Evolutionary conservation across 92 coral and sea anemone genomes (phyloP).

Genomic region (Zoanthus gigantus): DNA sequence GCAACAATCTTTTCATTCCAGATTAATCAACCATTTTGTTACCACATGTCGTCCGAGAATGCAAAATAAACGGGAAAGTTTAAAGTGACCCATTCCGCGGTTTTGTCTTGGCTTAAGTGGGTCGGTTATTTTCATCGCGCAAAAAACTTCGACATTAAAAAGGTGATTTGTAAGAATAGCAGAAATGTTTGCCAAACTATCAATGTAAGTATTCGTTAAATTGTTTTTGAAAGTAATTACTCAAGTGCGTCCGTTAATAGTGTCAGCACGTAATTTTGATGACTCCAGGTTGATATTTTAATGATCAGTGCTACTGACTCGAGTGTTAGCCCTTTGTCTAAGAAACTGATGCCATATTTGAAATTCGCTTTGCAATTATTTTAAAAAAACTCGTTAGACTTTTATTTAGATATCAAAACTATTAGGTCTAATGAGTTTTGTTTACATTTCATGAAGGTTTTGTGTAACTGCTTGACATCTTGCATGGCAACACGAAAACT

Average conservation of each 20-base stretch:
- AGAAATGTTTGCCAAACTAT: background rate
- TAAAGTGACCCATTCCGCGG: slow-evolving; percentile 15
- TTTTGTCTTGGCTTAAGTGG: background rate
- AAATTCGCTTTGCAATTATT: background rate
- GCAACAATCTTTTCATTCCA: slow-evolving; percentile 1
- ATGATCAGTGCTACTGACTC: too few species aligned
- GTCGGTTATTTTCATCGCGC: background rate
- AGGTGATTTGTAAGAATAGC: background rate
- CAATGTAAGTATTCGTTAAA: background rate
- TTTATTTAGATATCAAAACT: slow-evolving; percentile 7
- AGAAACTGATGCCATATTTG: too few species aligned
- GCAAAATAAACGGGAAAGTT: slow-evolving; percentile 30
- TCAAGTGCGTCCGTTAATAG: background rate
- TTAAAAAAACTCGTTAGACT: background rate
- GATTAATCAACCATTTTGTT: slow-evolving; percentile 23
- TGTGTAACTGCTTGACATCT: background rate
- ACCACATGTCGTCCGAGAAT: slow-evolving; percentile 33
- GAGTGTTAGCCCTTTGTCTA: too few species aligned
- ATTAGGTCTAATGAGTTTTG: slow-evolving; percentile 9
- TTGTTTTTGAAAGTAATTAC: background rate
- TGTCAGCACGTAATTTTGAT: too few species aligned
- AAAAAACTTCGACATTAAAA: background rate
- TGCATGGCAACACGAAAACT: background rate
- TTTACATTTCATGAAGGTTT: slow-evolving; percentile 18
- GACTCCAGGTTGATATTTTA: too few species aligned